These are phyloP conservation scores for Cantharis flavilabris DNA, from an alignment of 2,888 invertebrate genomes.

Conservation along the genomic window DNA sequence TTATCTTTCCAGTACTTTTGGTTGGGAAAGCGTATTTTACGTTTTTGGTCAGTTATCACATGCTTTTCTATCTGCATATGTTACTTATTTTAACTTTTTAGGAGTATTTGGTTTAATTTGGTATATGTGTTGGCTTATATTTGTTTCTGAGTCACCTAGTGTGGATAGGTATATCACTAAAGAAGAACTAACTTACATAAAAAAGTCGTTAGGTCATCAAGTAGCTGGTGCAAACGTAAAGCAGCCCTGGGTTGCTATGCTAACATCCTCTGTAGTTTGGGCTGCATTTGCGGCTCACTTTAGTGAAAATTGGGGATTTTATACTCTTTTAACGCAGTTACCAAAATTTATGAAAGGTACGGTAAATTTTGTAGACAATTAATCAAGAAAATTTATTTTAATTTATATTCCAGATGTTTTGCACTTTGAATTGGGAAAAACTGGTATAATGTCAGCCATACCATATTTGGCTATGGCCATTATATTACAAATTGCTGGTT, in stretches of 20 bases:
- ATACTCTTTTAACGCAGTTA: conserved; percentile 79
- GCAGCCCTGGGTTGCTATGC: conserved; percentile 78
- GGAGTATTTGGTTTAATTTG: conserved; percentile 71
- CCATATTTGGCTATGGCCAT: conserved; percentile 90
- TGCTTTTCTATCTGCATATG: background rate
- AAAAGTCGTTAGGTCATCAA: conserved; percentile 61
- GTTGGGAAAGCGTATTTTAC: conserved; percentile 84
- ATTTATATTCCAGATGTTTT: conserved; percentile 64
- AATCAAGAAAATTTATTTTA: background rate
- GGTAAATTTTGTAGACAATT: background rate
- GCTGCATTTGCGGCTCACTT: conserved; percentile 83
- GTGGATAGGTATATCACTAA: conserved; percentile 73
- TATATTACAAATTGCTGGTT: conserved; percentile 78
- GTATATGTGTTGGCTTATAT: conserved; percentile 71
- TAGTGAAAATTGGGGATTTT: conserved; percentile 90
- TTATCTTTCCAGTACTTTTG: conserved; percentile 69
- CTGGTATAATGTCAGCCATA: conserved; percentile 82
- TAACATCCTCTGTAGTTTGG: conserved; percentile 79
- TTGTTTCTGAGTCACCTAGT: conserved; percentile 75
- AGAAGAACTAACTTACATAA: conserved; percentile 74
- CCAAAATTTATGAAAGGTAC: conserved; percentile 88
- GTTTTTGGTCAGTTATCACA: conserved; percentile 63
- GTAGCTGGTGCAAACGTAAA: conserved; percentile 57
- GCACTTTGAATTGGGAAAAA: conserved; percentile 73
- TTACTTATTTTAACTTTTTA: conserved; percentile 42